These are phyloP conservation scores for Diplogasteroides magnus DNA, from an alignment of 1,140 invertebrate genomes.

Conservation along the genomic window DNA sequence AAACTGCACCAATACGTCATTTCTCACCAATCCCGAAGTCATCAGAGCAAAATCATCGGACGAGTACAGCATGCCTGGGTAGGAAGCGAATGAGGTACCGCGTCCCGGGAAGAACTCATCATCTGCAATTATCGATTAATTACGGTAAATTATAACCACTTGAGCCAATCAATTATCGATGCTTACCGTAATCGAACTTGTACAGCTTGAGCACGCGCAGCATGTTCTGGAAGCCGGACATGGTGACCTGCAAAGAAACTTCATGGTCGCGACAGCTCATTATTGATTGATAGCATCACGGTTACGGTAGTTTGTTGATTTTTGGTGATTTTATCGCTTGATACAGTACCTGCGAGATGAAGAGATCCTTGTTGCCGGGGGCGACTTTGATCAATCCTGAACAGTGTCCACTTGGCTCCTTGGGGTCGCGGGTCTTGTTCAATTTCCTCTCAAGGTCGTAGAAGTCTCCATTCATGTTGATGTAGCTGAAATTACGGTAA, in stretches of 20 bases:
- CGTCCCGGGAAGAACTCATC: slow-evolving; percentile 62
- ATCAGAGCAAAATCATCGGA: slow-evolving; percentile 78
- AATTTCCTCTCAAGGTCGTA: slow-evolving; percentile 65
- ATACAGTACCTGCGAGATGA: slow-evolving; percentile 61
- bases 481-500: slow-evolving; percentile 36
- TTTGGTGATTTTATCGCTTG: slow-evolving; percentile 39
- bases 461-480: slow-evolving; percentile 69
- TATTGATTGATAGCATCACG: no score
- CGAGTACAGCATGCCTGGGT: slow-evolving; percentile 77
- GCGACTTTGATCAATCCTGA: slow-evolving; percentile 66
- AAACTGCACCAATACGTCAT: no score
- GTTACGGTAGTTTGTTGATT: slow-evolving; percentile 62
- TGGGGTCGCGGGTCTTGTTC: slow-evolving; percentile 48
- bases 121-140: no score
- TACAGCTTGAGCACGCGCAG: slow-evolving; percentile 81
- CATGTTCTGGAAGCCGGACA: slow-evolving; percentile 75
- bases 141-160: no score
- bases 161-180: no score
- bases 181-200: slow-evolving; percentile 68
- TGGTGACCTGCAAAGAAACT: slow-evolving; percentile 70
- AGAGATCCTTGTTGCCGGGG: slow-evolving; percentile 59
- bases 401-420: slow-evolving; percentile 59
- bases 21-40: slow-evolving; percentile 62
- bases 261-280: no score
- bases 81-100: slow-evolving; percentile 72